Base-by-base conservation (phyloP, 2,797 vertebrate genomes). In the Eulemur rubriventer region DNA sequence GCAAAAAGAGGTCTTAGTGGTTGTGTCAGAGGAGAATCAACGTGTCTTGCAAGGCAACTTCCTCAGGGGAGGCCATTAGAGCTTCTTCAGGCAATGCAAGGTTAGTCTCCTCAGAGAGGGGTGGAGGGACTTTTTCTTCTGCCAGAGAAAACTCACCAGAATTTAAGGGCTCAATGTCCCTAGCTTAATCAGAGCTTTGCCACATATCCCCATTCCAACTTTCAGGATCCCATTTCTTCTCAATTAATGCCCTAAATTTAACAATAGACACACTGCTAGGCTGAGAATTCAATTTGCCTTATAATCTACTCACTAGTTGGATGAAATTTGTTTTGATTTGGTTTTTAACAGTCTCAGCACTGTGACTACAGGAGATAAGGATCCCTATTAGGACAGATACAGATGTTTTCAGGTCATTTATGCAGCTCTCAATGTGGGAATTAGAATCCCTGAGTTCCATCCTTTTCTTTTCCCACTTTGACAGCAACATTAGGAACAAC, bases 1-100 rank as follows among this genome's bases (percentile, higher is more conserved):
- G 2, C 7, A 63, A 63, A 85, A 18, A 30, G 6, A 0, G 14
- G 4, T 20, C 55, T 35, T 7, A 2, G 16, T 0, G 30, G 14
- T 24, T n/a, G 6, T 61, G 38, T 18, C 41, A 57, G 50, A 75
- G 63, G 24, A 38, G 4, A n/a, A 28, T 65, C 9, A 24, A 2
- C 7, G 30, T n/a, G 17, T 30, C 7, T 38, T 43, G 11, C 1
- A 75, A n/a, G 52, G 4, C 20, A 63, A 3, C 22, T 70, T n/a
- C 11, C 20, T 46, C 52, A 63, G 14, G 18, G 1, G 43, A 87
- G n/a, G 2, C 12, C 30, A 22, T 41, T 41, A 13, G 1, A 41
- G 35, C 63, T 63, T 76, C n/a, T 50, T 65, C 17, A 65, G 2
- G 0, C 17, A 61, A 7, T 14, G 30, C 1, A 70, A 2, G 6